Evolutionary conservation across 2,113 vertebrate species (phyloP).

Genomic region (Pogonocichla stellata): DNA sequence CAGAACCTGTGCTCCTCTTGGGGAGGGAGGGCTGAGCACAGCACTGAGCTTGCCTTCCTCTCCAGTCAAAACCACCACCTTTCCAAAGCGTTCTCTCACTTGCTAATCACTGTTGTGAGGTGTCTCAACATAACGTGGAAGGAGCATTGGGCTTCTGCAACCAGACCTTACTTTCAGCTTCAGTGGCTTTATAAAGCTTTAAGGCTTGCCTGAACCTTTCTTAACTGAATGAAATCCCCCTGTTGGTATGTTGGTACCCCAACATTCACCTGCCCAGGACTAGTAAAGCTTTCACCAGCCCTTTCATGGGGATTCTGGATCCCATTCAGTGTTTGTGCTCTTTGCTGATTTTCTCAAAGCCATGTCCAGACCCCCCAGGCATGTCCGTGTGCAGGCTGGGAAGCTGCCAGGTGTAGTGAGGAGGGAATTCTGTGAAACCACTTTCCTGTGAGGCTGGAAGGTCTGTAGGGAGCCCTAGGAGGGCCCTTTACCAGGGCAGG

Average conservation of each 20-base stretch:
- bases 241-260: background rate
- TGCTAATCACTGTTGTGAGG: background rate
- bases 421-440: background rate
- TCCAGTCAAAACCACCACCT: background rate
- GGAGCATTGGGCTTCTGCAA: background rate
- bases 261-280: background rate
- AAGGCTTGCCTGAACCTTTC: background rate
- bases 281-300: background rate
- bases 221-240: background rate
- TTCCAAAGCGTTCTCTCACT: background rate
- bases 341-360: background rate
- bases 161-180: background rate
- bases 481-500: background rate
- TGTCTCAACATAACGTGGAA: background rate
- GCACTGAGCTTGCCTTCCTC: background rate
- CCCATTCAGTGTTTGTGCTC: background rate
- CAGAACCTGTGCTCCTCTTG: background rate
- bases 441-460: background rate
- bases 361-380: background rate
- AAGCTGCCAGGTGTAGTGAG: background rate
- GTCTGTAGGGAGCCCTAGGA: background rate
- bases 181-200: background rate
- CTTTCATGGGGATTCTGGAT: background rate
- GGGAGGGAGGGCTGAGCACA: background rate
- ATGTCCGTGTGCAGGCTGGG: accelerated